Evolutionary conservation across 2,113 vertebrate genomes (phyloP).

Genomic region (Sciurus niger): DNA sequence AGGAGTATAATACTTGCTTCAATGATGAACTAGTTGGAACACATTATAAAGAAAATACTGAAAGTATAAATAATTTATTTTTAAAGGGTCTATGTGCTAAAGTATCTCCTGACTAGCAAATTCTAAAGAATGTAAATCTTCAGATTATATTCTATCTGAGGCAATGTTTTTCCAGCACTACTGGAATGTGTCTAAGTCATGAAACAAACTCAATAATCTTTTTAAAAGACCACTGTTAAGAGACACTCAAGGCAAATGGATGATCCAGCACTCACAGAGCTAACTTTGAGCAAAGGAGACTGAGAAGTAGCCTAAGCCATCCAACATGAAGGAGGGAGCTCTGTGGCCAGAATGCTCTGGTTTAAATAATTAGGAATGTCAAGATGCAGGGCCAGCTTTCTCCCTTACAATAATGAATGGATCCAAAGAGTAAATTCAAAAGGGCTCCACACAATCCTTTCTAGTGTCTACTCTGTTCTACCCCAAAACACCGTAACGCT

Average conservation of each 20-base stretch:
- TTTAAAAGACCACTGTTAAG: slow-evolving; percentile 55
- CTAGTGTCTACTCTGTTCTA: neutral
- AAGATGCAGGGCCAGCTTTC: neutral
- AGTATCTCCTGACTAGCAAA: slow-evolving; percentile 59
- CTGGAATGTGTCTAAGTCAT: neutral
- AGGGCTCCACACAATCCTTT: neutral
- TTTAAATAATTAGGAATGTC: slow-evolving; percentile 63
- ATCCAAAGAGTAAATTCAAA: neutral
- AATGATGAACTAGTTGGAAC: slow-evolving; percentile 70
- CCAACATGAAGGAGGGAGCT: neutral
- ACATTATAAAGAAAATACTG: slow-evolving; percentile 67
- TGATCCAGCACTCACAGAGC: neutral
- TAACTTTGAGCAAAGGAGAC: slow-evolving; percentile 34
- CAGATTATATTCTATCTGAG: slow-evolving; percentile 57
- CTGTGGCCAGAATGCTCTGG: slow-evolving; percentile 37
- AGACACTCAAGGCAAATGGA: neutral
- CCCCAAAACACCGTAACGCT: neutral
- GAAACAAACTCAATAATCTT: slow-evolving; percentile 3
- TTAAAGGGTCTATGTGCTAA: slow-evolving; percentile 55
- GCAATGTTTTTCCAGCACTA: slow-evolving; percentile 57
- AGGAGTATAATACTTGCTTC: slow-evolving; percentile 54
- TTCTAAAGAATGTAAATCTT: slow-evolving; percentile 70
- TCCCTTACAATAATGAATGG: neutral
- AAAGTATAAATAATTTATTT: slow-evolving; percentile 65
- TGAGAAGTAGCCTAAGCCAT: slow-evolving; percentile 61